phyloP scores from a whole-genome alignment of 1,140 invertebrate genomes.

The Drosophila pectinifera region DNA sequence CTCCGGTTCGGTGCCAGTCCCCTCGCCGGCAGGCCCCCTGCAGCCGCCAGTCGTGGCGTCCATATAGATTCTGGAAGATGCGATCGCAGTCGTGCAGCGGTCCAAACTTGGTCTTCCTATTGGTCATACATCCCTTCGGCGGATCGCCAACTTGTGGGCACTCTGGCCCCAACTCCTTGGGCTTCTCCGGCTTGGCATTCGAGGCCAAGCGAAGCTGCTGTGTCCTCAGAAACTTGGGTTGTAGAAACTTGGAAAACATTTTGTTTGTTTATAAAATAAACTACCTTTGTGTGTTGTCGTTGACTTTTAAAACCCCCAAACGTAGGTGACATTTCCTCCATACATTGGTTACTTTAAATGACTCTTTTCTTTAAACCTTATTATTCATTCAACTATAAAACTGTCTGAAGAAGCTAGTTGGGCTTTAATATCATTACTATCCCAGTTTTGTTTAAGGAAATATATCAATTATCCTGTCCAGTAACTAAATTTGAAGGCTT shows the following conservation, averaged over 20 bases:
- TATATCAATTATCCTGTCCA: neutral
- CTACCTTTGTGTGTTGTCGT: neutral
- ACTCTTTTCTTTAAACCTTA: neutral
- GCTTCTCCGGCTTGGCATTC: neutral
- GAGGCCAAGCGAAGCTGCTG: conserved; percentile 1
- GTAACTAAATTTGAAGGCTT: neutral
- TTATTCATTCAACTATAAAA: neutral
- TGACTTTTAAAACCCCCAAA: neutral
- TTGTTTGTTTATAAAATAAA: neutral
- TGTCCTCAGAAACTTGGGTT: neutral
- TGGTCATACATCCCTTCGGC: conserved; percentile 22
- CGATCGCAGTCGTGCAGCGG: conserved; percentile 94
- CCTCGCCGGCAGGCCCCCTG: conserved; percentile 96
- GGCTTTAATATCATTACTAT: neutral
- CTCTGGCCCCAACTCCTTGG: conserved; percentile 6
- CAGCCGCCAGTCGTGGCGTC: conserved; percentile 97
- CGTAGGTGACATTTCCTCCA: too few relatives aligned
- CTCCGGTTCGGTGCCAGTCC: conserved; percentile 99
- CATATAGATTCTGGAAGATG: conserved; percentile 99
- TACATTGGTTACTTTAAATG: too few relatives aligned
- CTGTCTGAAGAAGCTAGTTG: neutral
- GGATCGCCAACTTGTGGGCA: neutral
- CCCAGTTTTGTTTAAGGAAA: neutral
- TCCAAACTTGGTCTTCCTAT: conserved; percentile 35
- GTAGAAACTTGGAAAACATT: conserved; percentile 3